phyloP scores from a whole-genome alignment of 2,888 invertebrate genomes.

The Acanthosepion pharaonis region DNA sequence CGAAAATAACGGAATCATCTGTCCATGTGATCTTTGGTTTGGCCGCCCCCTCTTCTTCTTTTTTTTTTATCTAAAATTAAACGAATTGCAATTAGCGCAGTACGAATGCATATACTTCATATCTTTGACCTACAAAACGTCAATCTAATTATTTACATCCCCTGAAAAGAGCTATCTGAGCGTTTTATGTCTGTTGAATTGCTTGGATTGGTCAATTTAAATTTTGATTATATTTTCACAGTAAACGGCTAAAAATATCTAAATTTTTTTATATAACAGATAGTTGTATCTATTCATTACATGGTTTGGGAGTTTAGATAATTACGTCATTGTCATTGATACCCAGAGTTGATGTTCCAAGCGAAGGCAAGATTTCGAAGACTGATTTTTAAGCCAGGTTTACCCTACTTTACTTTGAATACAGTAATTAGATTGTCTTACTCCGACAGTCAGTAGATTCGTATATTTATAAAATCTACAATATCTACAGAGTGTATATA shows the following conservation, averaged over 20 bases:
- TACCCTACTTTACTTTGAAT: too few species aligned
- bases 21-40: neutral
- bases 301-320: too few species aligned
- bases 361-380: too few species aligned
- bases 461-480: too few species aligned
- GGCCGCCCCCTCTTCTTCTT: neutral
- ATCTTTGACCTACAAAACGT: neutral
- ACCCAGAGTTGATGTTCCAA: too few species aligned
- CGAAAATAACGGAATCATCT: neutral
- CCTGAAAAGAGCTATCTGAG: neutral
- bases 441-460: too few species aligned
- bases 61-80: neutral
- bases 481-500: too few species aligned
- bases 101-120: neutral
- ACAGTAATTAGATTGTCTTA: too few species aligned
- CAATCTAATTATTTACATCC: neutral
- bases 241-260: neutral
- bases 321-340: too few species aligned
- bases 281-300: too few species aligned
- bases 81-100: neutral
- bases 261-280: too few species aligned
- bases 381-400: too few species aligned
- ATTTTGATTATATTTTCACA: neutral
- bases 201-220: neutral
- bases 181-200: neutral